These are phyloP conservation scores for Cheilosia scutellata DNA, from an alignment of 2,888 invertebrate genomes.

Conservation along the genomic window DNA sequence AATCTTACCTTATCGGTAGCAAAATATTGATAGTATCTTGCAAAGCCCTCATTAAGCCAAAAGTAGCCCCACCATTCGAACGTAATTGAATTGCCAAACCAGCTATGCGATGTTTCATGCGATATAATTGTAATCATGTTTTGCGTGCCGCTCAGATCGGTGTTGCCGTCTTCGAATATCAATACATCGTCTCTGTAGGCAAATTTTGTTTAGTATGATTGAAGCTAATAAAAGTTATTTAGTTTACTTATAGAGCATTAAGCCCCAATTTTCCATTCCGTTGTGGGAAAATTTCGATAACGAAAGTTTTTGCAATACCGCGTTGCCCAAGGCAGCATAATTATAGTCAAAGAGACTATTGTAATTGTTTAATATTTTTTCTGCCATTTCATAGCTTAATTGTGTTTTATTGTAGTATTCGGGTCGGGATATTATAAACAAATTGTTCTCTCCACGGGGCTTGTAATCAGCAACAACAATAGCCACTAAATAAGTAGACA, in stretches of 20 bases:
- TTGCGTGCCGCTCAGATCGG: slow-evolving; percentile 79
- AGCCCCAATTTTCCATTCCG: slow-evolving; percentile 97
- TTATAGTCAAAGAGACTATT: slow-evolving; percentile 89
- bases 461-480: slow-evolving; percentile 88
- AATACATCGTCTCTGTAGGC: slow-evolving; percentile 78
- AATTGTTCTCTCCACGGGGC: slow-evolving; percentile 11
- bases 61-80: slow-evolving; percentile 85
- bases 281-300: slow-evolving; percentile 91
- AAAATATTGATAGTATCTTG: slow-evolving; percentile 89
- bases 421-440: slow-evolving; percentile 87
- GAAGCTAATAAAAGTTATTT: slow-evolving; percentile 77
- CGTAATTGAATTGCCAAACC: slow-evolving; percentile 87
- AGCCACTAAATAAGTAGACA: slow-evolving; percentile 93
- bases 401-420: slow-evolving; percentile 87
- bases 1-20: slow-evolving; percentile 82
- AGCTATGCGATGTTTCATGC: slow-evolving; percentile 86
- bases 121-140: slow-evolving; percentile 85
- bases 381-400: slow-evolving; percentile 85
- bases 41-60: slow-evolving; percentile 88
- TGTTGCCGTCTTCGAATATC: slow-evolving; percentile 77
- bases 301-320: slow-evolving; percentile 91
- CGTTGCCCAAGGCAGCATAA: slow-evolving; percentile 85
- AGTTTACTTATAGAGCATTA: slow-evolving; percentile 91
- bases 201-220: not conserved
- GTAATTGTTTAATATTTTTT: slow-evolving; percentile 76